Evolutionary conservation across 2,888 invertebrate species (phyloP), one percentile per base, ranked within the genome.

Genomic region (Rhagium mordax): DNA sequence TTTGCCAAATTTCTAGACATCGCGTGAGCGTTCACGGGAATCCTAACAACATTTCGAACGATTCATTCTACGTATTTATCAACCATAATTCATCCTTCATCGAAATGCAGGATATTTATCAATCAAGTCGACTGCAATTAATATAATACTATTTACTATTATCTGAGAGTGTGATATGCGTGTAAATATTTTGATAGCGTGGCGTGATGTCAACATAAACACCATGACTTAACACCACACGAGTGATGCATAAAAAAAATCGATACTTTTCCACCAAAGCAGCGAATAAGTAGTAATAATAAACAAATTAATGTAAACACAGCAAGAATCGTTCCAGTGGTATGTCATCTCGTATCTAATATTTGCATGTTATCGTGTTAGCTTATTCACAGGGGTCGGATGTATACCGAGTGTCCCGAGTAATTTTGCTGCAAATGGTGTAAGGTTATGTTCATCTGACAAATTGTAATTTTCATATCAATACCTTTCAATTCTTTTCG

Each of bases 281-380:
- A 57, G 55, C 60, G n/a, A 57, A 59, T 68, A 48, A 68, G 7
- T 55, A 41, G n/a, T 57, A 48, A 68, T 68, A 68, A 60, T 60
- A 68, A 68, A 68, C 68, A 68, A 60, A 69, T 69, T 53, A 27
- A 21, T 61, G 33, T 69, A 69, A 69, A 69, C 61, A 69, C n/a
- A 41, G 41, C 41, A 41, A 41, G 4, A 4, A 2, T n/a, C 41
- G n/a, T 41, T 41, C 1, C 13, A 2, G 3, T 41, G 41, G n/a
- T n/a, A 41, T 41, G 41, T 41, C n/a, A 41, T 33, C 13, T 33
- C 8, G 8, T 41, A 13, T 41, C 15, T n/a, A 41, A 4, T n/a
- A n/a, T 41, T 41, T 41, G n/a, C 4, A n/a, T 41, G 41, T 41
- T 41, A 41, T 41, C 41, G 41, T 41, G 13, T 41, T 41, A n/a